Evolutionary conservation across 2,797 vertebrate species (phyloP).

Genomic region (Tokudaia tokunoshimensis): DNA sequence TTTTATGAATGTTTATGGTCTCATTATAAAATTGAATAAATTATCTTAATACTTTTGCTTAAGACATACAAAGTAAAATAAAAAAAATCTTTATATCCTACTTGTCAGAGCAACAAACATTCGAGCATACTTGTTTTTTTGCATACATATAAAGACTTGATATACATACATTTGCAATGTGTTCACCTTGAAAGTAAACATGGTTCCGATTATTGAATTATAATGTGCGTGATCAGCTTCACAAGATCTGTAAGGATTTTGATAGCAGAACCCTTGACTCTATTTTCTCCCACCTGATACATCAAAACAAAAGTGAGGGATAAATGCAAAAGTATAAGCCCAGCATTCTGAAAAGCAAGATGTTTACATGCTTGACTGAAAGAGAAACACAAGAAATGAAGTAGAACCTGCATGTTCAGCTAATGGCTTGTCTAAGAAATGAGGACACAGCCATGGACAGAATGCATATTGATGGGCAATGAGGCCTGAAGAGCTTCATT

Average conservation of each 20-base stretch:
- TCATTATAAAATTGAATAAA: constrained; percentile 53
- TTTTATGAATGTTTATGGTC: constrained; percentile 26
- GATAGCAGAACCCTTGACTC: background rate
- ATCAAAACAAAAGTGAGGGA: background rate
- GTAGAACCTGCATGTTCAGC: background rate
- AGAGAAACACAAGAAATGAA: background rate
- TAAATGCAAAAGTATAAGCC: constrained; percentile 26
- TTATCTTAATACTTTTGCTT: constrained; percentile 48
- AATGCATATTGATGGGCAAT: background rate
- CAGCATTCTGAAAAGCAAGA: background rate
- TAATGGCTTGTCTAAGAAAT: background rate
- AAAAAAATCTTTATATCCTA: background rate
- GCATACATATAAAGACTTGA: background rate
- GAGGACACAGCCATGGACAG: background rate
- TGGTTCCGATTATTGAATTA: background rate
- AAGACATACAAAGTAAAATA: constrained; percentile 18
- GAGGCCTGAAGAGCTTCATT: background rate
- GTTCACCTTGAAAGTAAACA: constrained; percentile 41
- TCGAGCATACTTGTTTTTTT: background rate
- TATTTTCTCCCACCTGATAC: background rate
- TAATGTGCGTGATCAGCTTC: background rate
- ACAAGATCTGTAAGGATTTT: constrained; percentile 8
- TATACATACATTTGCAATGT: background rate
- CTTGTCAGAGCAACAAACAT: constrained; percentile 28
- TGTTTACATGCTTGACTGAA: background rate